phyloP scores from a whole-genome alignment of 2,888 invertebrate genomes.

The Rhamnusium bicolor region DNA sequence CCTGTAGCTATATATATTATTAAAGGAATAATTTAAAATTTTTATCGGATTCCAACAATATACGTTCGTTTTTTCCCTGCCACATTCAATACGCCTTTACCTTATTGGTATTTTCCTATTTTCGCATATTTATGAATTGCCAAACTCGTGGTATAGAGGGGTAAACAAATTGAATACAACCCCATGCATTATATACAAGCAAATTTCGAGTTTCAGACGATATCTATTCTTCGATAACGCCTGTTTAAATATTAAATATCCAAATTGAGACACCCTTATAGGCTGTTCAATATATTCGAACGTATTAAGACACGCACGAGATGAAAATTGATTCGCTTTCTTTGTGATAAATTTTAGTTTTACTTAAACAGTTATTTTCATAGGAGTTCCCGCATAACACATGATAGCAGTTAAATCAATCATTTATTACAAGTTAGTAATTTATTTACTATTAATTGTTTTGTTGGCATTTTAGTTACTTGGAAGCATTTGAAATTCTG shows the following conservation, averaged over 20 bases:
- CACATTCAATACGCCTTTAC: slow-evolving; percentile 56
- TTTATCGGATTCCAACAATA: slow-evolving; percentile 56
- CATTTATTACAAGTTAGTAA: too few relatives aligned
- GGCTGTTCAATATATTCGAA: slow-evolving; percentile 34
- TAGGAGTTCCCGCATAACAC: too few relatives aligned
- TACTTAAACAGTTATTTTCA: neutral
- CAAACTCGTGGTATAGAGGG: slow-evolving; percentile 36
- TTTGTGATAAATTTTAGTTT: neutral
- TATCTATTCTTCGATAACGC: slow-evolving; percentile 60
- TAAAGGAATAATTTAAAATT: slow-evolving; percentile 59
- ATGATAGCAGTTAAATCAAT: too few relatives aligned
- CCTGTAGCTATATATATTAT: slow-evolving; percentile 51
- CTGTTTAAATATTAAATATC: slow-evolving; percentile 62
- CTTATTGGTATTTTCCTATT: slow-evolving; percentile 64
- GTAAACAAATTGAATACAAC: slow-evolving; percentile 57
- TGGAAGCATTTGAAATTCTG: too few relatives aligned
- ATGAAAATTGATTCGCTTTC: neutral
- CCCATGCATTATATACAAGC: slow-evolving; percentile 60
- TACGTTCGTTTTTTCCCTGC: slow-evolving; percentile 54
- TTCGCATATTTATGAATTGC: slow-evolving; percentile 62
- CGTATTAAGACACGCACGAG: neutral
- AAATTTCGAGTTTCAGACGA: slow-evolving; percentile 56
- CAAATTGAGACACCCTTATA: slow-evolving; percentile 53
- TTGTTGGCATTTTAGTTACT: too few relatives aligned
- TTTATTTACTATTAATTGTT: too few relatives aligned